Conservation (phyloP, 2,888 invertebrate species). For the Callimorpha dominula region DNA sequence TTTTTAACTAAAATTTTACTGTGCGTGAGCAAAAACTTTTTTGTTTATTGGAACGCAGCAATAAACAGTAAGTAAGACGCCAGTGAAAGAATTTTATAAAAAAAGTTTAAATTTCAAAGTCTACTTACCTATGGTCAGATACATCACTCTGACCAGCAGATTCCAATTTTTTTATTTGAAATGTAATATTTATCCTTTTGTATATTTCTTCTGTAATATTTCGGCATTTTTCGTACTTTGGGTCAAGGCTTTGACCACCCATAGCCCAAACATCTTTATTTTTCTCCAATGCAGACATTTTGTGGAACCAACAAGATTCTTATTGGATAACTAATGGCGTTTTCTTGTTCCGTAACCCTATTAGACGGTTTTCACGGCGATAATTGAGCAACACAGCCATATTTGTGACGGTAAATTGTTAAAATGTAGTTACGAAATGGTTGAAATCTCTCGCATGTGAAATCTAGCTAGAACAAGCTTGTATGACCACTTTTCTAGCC, state of each 20-base stretch:
- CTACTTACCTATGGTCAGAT: conserved; percentile 73
- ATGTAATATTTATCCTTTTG: conserved; percentile 82
- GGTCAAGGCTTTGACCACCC: conserved; percentile 63
- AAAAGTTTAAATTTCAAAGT: neutral
- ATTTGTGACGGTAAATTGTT: conserved; percentile 46
- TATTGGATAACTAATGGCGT: conserved; percentile 61
- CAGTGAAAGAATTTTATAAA: too few relatives aligned
- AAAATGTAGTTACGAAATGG: conserved; percentile 58
- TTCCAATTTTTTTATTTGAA: conserved; percentile 80
- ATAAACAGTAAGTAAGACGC: too few relatives aligned
- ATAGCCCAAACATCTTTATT: conserved; percentile 68
- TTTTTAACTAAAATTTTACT: too few relatives aligned
- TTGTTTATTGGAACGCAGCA: too few relatives aligned
- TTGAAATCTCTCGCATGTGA: conserved; percentile 23
- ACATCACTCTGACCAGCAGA: conserved; percentile 70
- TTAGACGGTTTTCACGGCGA: conserved; percentile 53
- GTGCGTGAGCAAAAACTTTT: too few relatives aligned
- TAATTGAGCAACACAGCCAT: conserved; percentile 66
- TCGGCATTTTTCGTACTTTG: conserved; percentile 81
- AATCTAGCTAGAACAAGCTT: conserved; percentile 29
- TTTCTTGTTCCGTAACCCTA: conserved; percentile 53
- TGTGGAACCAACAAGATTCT: conserved; percentile 61
- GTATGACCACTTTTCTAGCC: conserved; percentile 44
- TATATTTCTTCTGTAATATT: conserved; percentile 83
- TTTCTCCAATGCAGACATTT: conserved; percentile 75